These are phyloP conservation scores for Caenorhabditis zanzibari DNA, from an alignment of 2,888 invertebrate species.

Conservation along the genomic window DNA sequence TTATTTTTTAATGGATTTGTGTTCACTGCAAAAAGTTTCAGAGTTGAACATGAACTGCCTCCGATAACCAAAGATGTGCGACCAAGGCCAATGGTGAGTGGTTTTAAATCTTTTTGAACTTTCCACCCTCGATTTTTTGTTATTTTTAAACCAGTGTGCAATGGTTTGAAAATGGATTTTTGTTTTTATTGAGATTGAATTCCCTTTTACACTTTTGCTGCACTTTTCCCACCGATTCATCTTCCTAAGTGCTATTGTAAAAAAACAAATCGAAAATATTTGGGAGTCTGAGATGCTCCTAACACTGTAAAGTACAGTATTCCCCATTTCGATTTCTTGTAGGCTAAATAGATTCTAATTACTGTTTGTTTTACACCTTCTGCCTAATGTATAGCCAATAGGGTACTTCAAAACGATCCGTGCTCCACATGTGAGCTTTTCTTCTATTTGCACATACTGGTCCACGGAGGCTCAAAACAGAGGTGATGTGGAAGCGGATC, in stretches of 20 bases:
- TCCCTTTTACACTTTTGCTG: too few species aligned
- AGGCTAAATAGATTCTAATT: too few species aligned
- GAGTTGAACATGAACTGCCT: slow-evolving; percentile 46
- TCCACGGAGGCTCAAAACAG: not conserved
- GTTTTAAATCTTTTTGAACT: slow-evolving; percentile 29
- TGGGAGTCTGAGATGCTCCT: too few species aligned
- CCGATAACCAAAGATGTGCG: slow-evolving; percentile 64
- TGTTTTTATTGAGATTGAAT: not conserved
- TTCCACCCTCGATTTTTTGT: slow-evolving; percentile 2
- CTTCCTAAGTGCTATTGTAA: too few species aligned
- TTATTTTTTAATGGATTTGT: slow-evolving; percentile 31
- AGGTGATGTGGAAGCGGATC: slow-evolving; percentile 34
- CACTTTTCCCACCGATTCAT: too few species aligned
- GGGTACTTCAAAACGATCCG: slow-evolving; percentile 36
- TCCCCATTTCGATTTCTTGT: too few species aligned
- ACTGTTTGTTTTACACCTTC: slow-evolving; percentile 64
- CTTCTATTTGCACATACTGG: slow-evolving; percentile 37
- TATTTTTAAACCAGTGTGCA: not conserved
- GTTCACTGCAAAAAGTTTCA: slow-evolving; percentile 38
- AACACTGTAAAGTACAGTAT: too few species aligned
- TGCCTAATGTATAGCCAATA: slow-evolving; percentile 40
- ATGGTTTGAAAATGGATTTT: not conserved
- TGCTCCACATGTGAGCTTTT: slow-evolving; percentile 25
- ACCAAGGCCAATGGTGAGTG: slow-evolving; percentile 65
- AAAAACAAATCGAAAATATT: too few species aligned